Evolutionary conservation across 2,113 vertebrate genomes (phyloP).

Genomic region (Gyps fulvus): DNA sequence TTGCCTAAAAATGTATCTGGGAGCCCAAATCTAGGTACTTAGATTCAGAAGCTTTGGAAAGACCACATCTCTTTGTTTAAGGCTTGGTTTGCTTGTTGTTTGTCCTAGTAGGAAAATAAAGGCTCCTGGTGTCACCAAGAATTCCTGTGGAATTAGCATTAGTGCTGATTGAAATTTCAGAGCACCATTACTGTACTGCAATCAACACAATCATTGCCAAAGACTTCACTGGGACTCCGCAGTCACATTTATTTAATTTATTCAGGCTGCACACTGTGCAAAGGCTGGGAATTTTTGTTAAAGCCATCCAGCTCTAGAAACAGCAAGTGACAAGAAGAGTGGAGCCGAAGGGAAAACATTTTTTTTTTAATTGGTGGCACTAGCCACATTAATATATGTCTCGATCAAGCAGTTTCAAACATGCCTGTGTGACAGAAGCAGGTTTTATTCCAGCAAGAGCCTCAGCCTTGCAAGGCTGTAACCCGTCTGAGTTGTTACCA

Average conservation of each 20-base stretch:
- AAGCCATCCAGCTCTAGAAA: slow-evolving; percentile 7
- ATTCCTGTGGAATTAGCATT: not conserved
- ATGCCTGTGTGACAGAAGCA: not conserved
- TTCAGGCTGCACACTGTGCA: not conserved
- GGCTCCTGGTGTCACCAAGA: not conserved
- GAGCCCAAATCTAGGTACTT: accelerated
- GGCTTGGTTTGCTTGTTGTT: not conserved
- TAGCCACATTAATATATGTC: not conserved
- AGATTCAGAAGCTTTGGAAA: not conserved
- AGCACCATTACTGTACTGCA: not conserved
- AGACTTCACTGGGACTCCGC: not conserved
- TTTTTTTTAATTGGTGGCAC: not conserved
- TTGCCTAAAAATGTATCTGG: not conserved
- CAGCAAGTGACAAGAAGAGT: not conserved
- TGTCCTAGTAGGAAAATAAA: not conserved
- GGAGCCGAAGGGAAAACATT: not conserved
- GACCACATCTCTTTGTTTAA: not conserved
- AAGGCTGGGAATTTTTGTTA: not conserved
- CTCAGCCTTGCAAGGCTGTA: not conserved
- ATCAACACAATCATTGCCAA: not conserved
- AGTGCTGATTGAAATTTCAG: not conserved
- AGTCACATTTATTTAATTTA: slow-evolving; percentile 35
- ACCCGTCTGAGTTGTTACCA: not conserved
- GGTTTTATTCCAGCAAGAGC: not conserved
- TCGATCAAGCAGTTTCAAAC: not conserved